Evolutionary conservation across 1,140 invertebrate species (phyloP), one percentile per base, ranked within the genome.

Genomic region (Papilio polyxenes): DNA sequence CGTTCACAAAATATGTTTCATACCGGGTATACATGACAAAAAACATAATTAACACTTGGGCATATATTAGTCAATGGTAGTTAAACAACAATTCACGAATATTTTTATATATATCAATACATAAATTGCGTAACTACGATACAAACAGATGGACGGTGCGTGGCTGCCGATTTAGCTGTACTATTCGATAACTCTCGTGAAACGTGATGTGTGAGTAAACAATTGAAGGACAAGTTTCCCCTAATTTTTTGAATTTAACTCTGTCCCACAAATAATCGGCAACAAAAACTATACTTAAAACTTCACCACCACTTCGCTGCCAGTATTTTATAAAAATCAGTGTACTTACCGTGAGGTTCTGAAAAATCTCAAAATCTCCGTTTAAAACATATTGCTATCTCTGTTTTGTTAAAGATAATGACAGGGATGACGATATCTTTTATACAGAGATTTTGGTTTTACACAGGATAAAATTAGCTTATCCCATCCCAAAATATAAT

Each of bases 41-140:
- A 40, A 72, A 62, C n/a, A 37, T 5, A 72, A 37, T 72, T 72
- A 31, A 72, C 65, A 72, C 65, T 37, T 72, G 37, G 11, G 65
- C 65, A 72, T 72, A 72, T 15, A 37, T 72, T 72, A 72, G 31
- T 15, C 13, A 6, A 72, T 17, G 3, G 11, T 17, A 72, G 23
- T 72, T 72, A 72, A 72, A 37, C 5, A 72, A 37, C 23, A 37
- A 72, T 72, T 72, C 65, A 72, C 65, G 65, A 65, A 31, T 65
- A 31, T 40, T 72, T 59, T 59, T 59, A n/a, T 59, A 53, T 59
- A n/a, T 8, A 59, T 20, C 8, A 59, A 59, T n/a, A n/a, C n/a
- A n/a, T n/a, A n/a, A n/a, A 53, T 59, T 59, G 56, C 56, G 56
- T 59, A 59, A 59, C 17, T 6, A n/a, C 6, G 15, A 17, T 56